Evolutionary conservation across 2,888 invertebrate genomes (phyloP).

Genomic region (Acanthosepion lycidas): DNA sequence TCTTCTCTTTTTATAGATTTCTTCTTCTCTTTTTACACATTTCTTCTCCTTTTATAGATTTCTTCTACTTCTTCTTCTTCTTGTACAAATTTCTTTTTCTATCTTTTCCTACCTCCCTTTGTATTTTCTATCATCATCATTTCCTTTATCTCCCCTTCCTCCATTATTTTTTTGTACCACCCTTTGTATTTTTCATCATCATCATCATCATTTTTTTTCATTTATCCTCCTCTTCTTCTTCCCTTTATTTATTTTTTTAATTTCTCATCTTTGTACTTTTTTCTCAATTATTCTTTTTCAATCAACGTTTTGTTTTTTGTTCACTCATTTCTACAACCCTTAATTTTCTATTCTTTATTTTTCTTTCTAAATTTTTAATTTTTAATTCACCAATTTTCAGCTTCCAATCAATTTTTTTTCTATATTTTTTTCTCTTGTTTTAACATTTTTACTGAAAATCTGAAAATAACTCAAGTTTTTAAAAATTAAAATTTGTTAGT

Average conservation of each 20-base stretch:
- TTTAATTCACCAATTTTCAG: constrained; percentile 6
- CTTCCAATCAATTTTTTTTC: neutral
- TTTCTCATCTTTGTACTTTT: no score
- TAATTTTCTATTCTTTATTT: neutral
- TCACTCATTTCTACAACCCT: neutral
- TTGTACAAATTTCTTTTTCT: neutral
- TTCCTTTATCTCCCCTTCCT: no score
- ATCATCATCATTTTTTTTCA: no score
- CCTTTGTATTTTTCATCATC: no score
- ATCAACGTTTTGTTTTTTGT: no score
- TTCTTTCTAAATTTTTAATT: neutral
- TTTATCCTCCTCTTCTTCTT: no score
- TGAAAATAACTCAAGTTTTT: neutral
- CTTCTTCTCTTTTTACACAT: neutral
- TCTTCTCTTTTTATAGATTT: neutral
- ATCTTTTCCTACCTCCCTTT: neutral
- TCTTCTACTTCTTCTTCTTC: neutral
- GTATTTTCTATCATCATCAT: no score
- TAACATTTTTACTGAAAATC: neutral
- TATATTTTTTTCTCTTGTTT: neutral
- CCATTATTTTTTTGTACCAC: no score
- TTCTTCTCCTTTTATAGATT: neutral
- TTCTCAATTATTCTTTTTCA: no score
- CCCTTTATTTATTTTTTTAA: no score
- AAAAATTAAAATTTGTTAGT: neutral